Evolutionary conservation across 2,888 invertebrate species (phyloP).

Genomic region (Lucinisca nassula): DNA sequence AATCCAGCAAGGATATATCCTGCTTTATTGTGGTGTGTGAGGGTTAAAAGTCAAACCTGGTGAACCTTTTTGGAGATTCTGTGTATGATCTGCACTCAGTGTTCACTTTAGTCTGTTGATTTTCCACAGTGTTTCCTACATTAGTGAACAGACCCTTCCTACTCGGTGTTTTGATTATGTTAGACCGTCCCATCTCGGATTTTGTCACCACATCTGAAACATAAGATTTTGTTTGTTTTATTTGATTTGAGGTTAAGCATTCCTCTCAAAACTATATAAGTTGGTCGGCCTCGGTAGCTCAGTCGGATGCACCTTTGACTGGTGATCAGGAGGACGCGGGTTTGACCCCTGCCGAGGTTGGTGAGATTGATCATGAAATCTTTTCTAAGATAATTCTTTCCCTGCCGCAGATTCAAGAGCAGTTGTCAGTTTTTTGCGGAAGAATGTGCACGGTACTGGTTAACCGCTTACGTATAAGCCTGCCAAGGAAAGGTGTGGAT

Average conservation of each 20-base stretch:
- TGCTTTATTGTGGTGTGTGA: not conserved
- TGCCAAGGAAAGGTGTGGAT: too few species aligned
- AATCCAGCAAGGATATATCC: not conserved
- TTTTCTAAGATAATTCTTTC: too few species aligned
- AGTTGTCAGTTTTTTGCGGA: too few species aligned
- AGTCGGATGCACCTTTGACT: too few species aligned
- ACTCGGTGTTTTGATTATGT: slow-evolving; percentile 7
- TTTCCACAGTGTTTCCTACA: not conserved
- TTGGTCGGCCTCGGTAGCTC: too few species aligned
- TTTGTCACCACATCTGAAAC: not conserved
- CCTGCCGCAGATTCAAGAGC: too few species aligned
- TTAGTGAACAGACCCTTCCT: slow-evolving; percentile 21
- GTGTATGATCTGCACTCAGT: not conserved
- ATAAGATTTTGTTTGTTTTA: too few species aligned
- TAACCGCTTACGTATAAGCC: too few species aligned
- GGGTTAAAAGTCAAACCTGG: slow-evolving; percentile 43
- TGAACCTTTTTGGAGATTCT: slow-evolving; percentile 42
- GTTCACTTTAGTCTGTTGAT: not conserved
- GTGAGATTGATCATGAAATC: not conserved
- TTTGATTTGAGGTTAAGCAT: too few species aligned
- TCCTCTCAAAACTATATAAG: too few species aligned
- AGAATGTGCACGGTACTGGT: too few species aligned
- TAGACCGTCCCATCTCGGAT: slow-evolving; percentile 5
- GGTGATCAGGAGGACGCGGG: not conserved
- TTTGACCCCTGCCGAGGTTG: not conserved